A percentile compares a stretch with the other conserved stretches of the same genome.
Conservation (phyloP, 2,113 vertebrate species). For the Porphyrio hochstetteri region DNA sequence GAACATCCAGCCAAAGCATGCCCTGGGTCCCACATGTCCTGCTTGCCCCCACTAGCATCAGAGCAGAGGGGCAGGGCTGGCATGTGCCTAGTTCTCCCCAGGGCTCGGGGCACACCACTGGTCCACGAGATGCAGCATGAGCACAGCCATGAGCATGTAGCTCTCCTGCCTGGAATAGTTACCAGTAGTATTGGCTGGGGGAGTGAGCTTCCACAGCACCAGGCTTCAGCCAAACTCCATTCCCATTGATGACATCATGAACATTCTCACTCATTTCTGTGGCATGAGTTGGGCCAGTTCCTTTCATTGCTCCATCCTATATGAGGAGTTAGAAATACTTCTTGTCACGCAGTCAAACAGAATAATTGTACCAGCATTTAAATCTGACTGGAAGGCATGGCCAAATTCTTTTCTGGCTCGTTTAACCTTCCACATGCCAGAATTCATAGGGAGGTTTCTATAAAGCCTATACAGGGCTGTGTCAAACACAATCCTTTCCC, state of each 20-base stretch:
- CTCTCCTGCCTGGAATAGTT: background rate
- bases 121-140: too few relatives aligned
- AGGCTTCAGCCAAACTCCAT: background rate
- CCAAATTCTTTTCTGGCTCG: conserved; percentile 22
- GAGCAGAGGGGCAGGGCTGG: background rate
- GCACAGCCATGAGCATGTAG: accelerated
- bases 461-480: background rate
- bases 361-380: background rate
- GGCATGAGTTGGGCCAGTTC: background rate
- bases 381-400: background rate
- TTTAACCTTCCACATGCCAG: conserved; percentile 21
- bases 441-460: background rate
- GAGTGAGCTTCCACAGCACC: background rate
- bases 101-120: accelerated
- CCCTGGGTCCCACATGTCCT: accelerated
- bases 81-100: accelerated
- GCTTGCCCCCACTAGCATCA: too few relatives aligned
- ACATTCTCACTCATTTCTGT: background rate
- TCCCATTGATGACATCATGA: background rate
- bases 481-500: background rate
- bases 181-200: background rate
- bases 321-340: background rate
- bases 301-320: background rate
- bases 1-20: accelerated
- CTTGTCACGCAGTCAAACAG: conserved; percentile 46